Evolutionary conservation across 2,113 vertebrate genomes (phyloP).

Genomic region (Loxodonta africana): DNA sequence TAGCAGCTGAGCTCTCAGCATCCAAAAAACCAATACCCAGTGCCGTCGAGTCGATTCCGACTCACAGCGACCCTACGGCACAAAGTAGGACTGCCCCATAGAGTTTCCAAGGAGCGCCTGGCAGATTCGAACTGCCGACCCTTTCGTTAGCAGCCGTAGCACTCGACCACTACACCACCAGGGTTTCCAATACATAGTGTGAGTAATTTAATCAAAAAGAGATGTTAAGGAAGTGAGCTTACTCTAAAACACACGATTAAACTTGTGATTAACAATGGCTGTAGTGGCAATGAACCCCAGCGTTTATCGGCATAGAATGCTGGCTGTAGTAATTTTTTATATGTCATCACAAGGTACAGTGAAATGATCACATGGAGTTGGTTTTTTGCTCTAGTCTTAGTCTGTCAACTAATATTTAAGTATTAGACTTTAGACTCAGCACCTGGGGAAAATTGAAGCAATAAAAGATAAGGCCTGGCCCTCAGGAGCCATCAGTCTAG

Average conservation of each 20-base stretch:
- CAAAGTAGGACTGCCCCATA: no score
- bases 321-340: background rate
- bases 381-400: background rate
- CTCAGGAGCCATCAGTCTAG: background rate
- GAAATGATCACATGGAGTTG: background rate
- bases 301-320: background rate
- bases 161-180: no score
- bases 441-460: background rate
- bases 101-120: no score
- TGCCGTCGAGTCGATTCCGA: no score
- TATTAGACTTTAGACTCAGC: background rate
- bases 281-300: background rate
- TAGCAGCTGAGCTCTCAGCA: no score
- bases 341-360: background rate
- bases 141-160: no score
- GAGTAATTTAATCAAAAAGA: conserved; percentile 16
- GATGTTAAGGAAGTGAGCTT: background rate
- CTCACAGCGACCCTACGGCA: no score
- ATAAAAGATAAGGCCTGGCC: background rate
- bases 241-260: background rate
- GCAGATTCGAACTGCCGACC: no score
- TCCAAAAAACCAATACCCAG: no score
- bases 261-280: background rate
- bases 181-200: background rate
- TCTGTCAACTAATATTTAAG: background rate